Base-by-base conservation (phyloP, 2,888 invertebrate genomes). In the Harpalus rufipes region DNA sequence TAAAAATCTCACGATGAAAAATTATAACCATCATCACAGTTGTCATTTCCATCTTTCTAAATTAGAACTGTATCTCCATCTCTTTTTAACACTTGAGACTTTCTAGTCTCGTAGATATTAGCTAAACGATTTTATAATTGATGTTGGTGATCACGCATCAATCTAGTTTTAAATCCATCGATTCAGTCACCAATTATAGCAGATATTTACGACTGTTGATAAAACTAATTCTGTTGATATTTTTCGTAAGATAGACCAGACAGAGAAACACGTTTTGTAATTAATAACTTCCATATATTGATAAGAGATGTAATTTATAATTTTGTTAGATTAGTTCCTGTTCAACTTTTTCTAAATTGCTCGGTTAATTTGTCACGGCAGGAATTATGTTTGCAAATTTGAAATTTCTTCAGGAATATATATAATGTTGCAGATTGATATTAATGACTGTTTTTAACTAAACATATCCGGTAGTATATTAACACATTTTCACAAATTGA, bases 41-140 rank as follows among this genome's bases (percentile, higher is more conserved):
- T 74, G 18, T 16, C 32, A 32, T 81, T 65, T 44, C 72, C 25
- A 32, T 72, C 82, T 82, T 5, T 7, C 68, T 25, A 41, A 65
- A 39, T 63, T 61, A 63, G 61, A 41, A 18, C 12, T 14, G 5
- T 10, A 18, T 21, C 12, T n/a, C n/a, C 21, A 14, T 63, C 80
- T 80, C 80, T 63, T 16, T 63, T 63, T 8, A 39, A 32, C 10
- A 39, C 41, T 6, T 32, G n/a, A 21, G 41, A 83, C 83, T 83
- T 83, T 83, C 83, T 83, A 58, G 32, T 32, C 5, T 32, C 72
- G 56, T 74, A 82, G 41, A 83, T 74, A 76, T 74, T 61, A n/a
- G 44, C 61, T 41, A 61, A 79, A 16, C 41, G 25, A 51, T 61
- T 32, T 41, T 41, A 79, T 79, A 79, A 79, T 79, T 79, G 61